These are phyloP conservation scores for Rhinichthys klamathensis DNA, from an alignment of 2,113 vertebrate genomes.

Conservation along the genomic window DNA sequence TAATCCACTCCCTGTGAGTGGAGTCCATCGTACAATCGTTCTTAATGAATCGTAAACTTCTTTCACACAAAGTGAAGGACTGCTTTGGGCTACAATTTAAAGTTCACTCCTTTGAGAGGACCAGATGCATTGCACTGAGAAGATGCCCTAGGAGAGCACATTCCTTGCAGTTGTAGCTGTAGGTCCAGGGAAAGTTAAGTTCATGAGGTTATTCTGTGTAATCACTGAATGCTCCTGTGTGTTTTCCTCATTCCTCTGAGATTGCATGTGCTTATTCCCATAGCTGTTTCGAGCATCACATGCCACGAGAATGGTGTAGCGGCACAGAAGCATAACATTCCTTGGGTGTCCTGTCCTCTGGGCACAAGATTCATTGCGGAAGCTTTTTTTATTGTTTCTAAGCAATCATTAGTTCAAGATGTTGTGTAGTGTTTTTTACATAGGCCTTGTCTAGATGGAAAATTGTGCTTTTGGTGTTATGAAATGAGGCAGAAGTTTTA, in stretches of 20 bases:
- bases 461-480: background rate
- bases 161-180: background rate
- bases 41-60: background rate
- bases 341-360: background rate
- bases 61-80: background rate
- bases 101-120: background rate
- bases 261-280: conserved; percentile 8
- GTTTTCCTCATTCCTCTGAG: conserved; percentile 12
- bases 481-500: background rate
- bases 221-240: background rate
- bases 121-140: background rate
- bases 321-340: background rate
- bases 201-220: background rate
- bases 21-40: conserved; percentile 7
- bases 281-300: conserved; percentile 27
- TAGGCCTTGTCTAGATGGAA: background rate
- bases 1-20: conserved; percentile 2
- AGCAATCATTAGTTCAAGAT: background rate
- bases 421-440: background rate
- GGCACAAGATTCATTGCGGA: conserved; percentile 1
- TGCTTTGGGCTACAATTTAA: background rate
- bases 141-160: background rate
- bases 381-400: background rate
- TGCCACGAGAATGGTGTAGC: conserved; percentile 7
- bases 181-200: background rate